A percentile compares a stretch with the other conserved stretches of the same genome.
Evolutionary conservation across 2,113 vertebrate species (phyloP).

Genomic region (Heterocephalus glaber): DNA sequence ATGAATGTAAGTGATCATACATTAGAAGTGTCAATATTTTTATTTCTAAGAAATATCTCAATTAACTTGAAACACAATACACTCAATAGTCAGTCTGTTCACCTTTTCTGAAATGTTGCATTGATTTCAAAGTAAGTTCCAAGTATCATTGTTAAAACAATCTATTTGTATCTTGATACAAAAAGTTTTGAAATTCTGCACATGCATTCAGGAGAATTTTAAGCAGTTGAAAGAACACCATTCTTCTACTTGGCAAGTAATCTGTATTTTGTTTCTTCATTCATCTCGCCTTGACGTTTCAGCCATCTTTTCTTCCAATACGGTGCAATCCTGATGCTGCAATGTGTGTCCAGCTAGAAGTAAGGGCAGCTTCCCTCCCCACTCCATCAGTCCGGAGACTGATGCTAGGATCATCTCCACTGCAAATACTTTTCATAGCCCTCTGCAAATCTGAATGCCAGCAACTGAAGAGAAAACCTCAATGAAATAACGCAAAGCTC

Average conservation of each 20-base stretch:
- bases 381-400: neutral
- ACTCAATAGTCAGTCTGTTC: neutral
- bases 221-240: neutral
- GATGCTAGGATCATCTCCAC: neutral
- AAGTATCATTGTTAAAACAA: neutral
- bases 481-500: neutral
- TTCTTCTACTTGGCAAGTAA: neutral
- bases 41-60: constrained; percentile 30
- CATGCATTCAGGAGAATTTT: neutral
- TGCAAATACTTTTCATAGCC: neutral
- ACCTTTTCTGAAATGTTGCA: neutral
- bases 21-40: neutral
- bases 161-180: neutral
- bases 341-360: neutral
- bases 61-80: neutral
- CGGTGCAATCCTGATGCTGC: neutral
- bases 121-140: neutral
- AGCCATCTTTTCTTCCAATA: neutral
- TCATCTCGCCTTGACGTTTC: neutral
- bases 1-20: neutral
- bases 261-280: neutral
- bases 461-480: neutral
- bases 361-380: neutral
- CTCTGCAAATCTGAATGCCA: neutral
- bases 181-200: neutral